phyloP scores from a whole-genome alignment of 2,113 vertebrate species.

The Miniopterus natalensis region DNA sequence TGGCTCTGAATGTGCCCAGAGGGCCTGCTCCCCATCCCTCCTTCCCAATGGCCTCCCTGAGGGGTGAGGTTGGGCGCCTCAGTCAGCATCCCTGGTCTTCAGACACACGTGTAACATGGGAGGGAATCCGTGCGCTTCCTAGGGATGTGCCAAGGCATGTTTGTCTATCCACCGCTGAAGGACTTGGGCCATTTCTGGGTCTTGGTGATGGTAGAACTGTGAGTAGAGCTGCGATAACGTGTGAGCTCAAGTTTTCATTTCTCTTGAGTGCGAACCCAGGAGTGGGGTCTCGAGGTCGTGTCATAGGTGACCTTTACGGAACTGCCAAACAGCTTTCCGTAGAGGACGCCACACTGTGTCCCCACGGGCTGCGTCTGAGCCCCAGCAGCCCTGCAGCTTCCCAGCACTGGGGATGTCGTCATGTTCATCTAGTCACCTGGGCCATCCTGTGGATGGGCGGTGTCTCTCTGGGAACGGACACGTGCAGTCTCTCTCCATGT shows the following conservation, averaged over 20 bases:
- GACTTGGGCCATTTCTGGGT: background rate
- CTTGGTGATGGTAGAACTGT: background rate
- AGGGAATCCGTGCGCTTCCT: background rate
- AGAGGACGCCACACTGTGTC: background rate
- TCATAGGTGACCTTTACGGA: background rate
- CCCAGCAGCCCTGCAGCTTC: background rate
- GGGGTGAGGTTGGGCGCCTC: background rate
- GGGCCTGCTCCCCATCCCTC: too few species aligned
- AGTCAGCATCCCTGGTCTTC: background rate
- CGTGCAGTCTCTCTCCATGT: rapidly evolving
- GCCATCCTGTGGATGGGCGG: rapidly evolving
- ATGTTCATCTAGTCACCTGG: background rate
- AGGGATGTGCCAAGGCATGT: rapidly evolving
- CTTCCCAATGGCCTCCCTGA: background rate
- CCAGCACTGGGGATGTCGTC: background rate
- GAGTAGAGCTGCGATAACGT: background rate
- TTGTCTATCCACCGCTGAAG: background rate
- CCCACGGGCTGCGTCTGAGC: background rate
- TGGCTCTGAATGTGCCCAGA: background rate
- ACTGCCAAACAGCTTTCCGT: background rate
- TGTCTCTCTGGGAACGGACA: background rate
- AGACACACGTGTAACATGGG: rapidly evolving
- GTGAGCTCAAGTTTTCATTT: background rate
- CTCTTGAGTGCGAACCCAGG: background rate
- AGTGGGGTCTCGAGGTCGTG: background rate